Conservation (phyloP, 2,888 invertebrate genomes). For the Sclerodermus sp. region DNA sequence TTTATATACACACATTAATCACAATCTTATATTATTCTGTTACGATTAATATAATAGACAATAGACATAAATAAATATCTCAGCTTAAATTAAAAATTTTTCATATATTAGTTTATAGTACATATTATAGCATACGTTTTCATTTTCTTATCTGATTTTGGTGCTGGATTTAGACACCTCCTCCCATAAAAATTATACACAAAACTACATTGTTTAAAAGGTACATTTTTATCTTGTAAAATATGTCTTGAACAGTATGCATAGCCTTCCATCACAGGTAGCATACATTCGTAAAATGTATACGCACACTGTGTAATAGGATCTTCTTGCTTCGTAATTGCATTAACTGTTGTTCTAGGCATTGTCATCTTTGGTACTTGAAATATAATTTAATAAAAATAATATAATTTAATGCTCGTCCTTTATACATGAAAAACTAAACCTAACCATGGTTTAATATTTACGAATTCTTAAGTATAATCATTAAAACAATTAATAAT, state of each 20-base stretch:
- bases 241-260: conserved; percentile 83
- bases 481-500: no score
- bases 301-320: conserved; percentile 52
- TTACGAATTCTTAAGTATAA: no score
- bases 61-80: no score
- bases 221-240: conserved; percentile 78
- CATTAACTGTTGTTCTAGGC: conserved; percentile 27
- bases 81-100: no score
- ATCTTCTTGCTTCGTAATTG: conserved; percentile 29
- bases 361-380: conserved; percentile 44
- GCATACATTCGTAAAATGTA: conserved; percentile 68
- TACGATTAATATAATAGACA: no score
- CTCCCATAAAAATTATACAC: conserved; percentile 70
- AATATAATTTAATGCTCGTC: no score
- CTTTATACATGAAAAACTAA: no score
- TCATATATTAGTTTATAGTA: no score
- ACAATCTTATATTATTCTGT: no score
- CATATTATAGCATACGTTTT: no score
- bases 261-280: conserved; percentile 71
- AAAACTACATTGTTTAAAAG: conserved; percentile 80
- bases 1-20: no score
- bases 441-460: no score
- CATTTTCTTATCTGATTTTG: conserved; percentile 67
- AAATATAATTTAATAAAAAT: conserved; percentile 49
- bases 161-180: conserved; percentile 78